These are phyloP conservation scores for Clytia hemisphaerica DNA, from an alignment of 30 jellyfish, hydroid and myxozoan genomes.

Conservation along the genomic window DNA sequence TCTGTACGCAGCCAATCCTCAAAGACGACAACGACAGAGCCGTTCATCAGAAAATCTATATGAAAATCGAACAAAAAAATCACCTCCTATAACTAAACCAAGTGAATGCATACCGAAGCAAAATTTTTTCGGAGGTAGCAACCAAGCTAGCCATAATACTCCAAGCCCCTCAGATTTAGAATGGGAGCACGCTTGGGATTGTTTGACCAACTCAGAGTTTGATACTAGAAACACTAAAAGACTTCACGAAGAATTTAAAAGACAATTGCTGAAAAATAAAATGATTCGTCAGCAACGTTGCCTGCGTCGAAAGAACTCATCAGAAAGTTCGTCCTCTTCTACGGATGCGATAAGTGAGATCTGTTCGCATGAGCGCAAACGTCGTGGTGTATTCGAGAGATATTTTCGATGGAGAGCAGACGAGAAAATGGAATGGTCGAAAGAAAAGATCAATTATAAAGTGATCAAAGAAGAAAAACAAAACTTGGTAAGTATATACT, in stretches of 20 bases:
- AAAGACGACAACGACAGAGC: no score
- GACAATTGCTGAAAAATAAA: background rate
- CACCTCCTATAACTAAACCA: no score
- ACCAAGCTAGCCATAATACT: no score
- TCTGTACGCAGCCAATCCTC: slow-evolving; percentile 87
- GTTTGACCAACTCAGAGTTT: slow-evolving; percentile 73
- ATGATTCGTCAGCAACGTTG: background rate
- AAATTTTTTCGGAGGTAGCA: no score
- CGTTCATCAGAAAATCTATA: no score
- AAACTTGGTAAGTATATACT: no score
- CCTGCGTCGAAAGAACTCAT: slow-evolving; percentile 24
- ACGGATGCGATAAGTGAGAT: slow-evolving; percentile 10
- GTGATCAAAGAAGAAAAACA: no score
- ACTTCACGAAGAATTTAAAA: background rate
- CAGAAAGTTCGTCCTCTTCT: slow-evolving; percentile 42
- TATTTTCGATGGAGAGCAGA: slow-evolving; percentile 60
- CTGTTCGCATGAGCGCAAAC: background rate
- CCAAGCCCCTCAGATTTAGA: slow-evolving; percentile 97
- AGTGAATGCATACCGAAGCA: no score
- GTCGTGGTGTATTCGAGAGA: slow-evolving; percentile 52
- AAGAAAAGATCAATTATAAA: slow-evolving; percentile 58
- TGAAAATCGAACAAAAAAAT: no score
- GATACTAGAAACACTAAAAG: slow-evolving; percentile 55
- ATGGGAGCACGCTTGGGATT: slow-evolving; percentile 99
- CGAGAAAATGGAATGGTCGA: slow-evolving; percentile 75